Percentiles rank a stretch among this genome's conserved stretches.
phyloP scores from a whole-genome alignment of 2,113 vertebrate species.

The Marcusenius ussheri region DNA sequence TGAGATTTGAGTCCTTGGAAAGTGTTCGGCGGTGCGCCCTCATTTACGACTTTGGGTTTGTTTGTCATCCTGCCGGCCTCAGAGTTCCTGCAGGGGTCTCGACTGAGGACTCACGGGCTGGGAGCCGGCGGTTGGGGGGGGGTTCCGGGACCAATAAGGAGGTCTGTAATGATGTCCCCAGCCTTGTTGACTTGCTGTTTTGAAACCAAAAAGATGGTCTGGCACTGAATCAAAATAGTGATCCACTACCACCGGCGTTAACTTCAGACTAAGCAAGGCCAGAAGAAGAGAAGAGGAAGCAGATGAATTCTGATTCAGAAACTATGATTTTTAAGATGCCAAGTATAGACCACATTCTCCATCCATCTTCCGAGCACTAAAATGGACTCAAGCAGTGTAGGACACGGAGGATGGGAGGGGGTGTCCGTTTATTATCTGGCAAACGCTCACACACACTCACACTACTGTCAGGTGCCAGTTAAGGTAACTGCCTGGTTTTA shows the following conservation, averaged over 20 bases:
- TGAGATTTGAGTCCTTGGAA: conserved; percentile 37
- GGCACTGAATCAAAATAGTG: neutral
- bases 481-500: neutral
- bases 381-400: neutral
- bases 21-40: neutral
- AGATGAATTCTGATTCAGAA: neutral
- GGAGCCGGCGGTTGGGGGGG: neutral
- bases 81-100: conserved; percentile 7
- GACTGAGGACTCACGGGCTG: neutral
- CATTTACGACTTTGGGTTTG: conserved; percentile 11
- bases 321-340: too few relatives aligned
- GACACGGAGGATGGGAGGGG: neutral
- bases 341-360: neutral
- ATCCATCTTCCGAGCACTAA: neutral
- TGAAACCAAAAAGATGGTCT: neutral
- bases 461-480: neutral
- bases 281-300: neutral
- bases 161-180: conserved; percentile 16
- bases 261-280: neutral
- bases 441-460: neutral
- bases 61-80: neutral
- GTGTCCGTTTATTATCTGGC: neutral
- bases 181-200: neutral
- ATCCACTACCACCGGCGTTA: neutral
- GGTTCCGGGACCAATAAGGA: neutral